phyloP scores from a whole-genome alignment of 2,113 vertebrate species.

The Orycteropus afer region DNA sequence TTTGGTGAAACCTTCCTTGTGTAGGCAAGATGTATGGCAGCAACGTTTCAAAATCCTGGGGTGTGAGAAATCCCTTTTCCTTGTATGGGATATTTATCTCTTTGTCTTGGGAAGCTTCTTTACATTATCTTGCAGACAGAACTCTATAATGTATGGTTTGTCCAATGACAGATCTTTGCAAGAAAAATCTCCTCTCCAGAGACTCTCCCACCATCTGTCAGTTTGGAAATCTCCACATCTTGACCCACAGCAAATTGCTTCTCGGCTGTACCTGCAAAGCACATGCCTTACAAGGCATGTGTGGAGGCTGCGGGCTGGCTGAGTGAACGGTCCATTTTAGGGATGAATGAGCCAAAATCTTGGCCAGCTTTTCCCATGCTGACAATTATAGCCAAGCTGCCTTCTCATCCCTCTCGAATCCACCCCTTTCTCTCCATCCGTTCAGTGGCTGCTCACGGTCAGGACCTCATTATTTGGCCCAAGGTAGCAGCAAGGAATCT shows the following conservation, averaged over 20 bases:
- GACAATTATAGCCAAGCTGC: accelerated
- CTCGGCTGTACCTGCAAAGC: accelerated
- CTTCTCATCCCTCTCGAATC: background rate
- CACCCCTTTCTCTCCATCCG: background rate
- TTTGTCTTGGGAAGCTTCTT: slow-evolving; percentile 26
- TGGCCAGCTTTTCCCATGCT: background rate
- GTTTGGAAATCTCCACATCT: slow-evolving; percentile 61
- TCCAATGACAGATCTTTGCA: slow-evolving; percentile 54
- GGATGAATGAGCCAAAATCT: background rate
- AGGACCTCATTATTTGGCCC: background rate
- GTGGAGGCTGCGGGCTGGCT: background rate
- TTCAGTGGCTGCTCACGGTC: accelerated
- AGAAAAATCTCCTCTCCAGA: slow-evolving; percentile 59
- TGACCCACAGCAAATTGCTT: slow-evolving; percentile 61
- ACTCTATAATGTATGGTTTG: slow-evolving; percentile 12
- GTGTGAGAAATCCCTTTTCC: slow-evolving; percentile 27
- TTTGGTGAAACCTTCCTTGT: background rate
- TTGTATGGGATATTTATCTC: background rate
- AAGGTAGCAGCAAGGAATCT: too few species aligned
- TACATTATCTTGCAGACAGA: slow-evolving; percentile 50
- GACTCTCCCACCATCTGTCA: slow-evolving; percentile 28
- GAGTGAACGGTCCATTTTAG: background rate
- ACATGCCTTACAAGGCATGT: accelerated
- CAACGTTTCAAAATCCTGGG: background rate
- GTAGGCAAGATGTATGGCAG: background rate